Percentiles rank a stretch among this genome's conserved stretches.
Conservation (phyloP, 1,140 invertebrate species). For the Drosophila lini region DNA sequence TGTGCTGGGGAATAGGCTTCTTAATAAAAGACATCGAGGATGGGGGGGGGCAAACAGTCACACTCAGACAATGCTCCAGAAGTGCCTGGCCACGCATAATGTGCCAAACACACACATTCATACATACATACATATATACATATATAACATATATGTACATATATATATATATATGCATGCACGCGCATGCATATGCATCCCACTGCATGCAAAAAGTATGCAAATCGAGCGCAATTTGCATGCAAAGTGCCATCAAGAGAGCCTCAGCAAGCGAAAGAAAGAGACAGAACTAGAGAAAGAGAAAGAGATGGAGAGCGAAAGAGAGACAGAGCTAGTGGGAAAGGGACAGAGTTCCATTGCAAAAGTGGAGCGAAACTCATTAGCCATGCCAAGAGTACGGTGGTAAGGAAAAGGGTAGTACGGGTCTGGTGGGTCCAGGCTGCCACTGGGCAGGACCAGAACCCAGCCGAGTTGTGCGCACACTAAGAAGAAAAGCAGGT, state of each 20-base stretch:
- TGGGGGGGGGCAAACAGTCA: neutral
- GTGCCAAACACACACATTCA: slow-evolving; percentile 25
- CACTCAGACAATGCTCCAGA: slow-evolving; percentile 46
- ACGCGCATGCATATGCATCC: slow-evolving; percentile 41
- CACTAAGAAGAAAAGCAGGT: slow-evolving; percentile 21
- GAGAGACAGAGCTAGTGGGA: neutral
- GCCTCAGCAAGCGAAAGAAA: slow-evolving; percentile 22
- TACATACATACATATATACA: neutral
- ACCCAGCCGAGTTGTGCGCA: slow-evolving; percentile 12
- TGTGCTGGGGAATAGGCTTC: slow-evolving; percentile 8
- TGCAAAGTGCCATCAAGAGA: slow-evolving; percentile 75
- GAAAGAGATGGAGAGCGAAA: slow-evolving; percentile 14
- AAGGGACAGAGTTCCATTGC: slow-evolving; percentile 14
- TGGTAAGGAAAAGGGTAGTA: slow-evolving; percentile 1
- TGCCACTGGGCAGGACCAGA: neutral
- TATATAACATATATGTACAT: slow-evolving; percentile 5
- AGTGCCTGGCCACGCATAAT: slow-evolving; percentile 63
- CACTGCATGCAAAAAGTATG: slow-evolving; percentile 76
- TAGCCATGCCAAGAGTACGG: slow-evolving; percentile 47
- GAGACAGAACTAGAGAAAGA: neutral
- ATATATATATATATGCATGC: slow-evolving; percentile 8
- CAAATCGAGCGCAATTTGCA: slow-evolving; percentile 77
- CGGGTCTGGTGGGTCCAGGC: neutral
- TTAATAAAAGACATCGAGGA: slow-evolving; percentile 7
- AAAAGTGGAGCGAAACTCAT: slow-evolving; percentile 58